Evolutionary conservation across 2,888 invertebrate genomes (phyloP), one percentile per base, ranked within the genome.

Genomic region (Allygus modestus): DNA sequence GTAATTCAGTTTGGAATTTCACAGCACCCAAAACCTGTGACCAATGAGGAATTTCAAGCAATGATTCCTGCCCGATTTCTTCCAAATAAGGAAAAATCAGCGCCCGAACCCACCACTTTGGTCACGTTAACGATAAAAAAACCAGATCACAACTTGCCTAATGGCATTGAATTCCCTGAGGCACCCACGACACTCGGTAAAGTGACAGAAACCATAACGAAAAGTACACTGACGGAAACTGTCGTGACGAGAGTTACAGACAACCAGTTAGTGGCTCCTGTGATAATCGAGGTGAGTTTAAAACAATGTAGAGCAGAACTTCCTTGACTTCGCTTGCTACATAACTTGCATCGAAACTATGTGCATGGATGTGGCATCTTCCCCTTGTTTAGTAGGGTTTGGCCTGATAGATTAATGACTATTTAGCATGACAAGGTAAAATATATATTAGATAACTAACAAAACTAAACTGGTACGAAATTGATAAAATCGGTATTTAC

Each of bases 191-290:
- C 95, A 88, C 94, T 96, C 90, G 97, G 97, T 91, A 94, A 94
- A 91, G 96, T 97, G 92, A 97, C 97, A 88, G 98, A 98, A 93
- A 97, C 96, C 91, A 96, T 98, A 93, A 98, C 97, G 91, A 97
- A 97, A 94, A 97, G 97, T 90, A 97, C 97, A 88, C 96, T 97
- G 93, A 97, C 97, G 90, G 97, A 98, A 93, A 97, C 97, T 87
- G 97, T 97, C 88, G 97, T 97, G 92, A 98, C 97, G 88, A 93
- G 98, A 90, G 94, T 97, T 92, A 98, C 98, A 89, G 97, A 97
- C 92, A 98, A 98, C 93, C 94, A 95, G 91, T 94, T 96, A 92
- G 93, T 95, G 91, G 94, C 93, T 91, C 96, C 96, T 89, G 93
- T 97, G 91, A 95, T 97, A 91, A 94, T 95, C 90, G 97, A 97